Evolutionary conservation across 2,797 vertebrate genomes (phyloP).

Genomic region (Psittacula derbiana): DNA sequence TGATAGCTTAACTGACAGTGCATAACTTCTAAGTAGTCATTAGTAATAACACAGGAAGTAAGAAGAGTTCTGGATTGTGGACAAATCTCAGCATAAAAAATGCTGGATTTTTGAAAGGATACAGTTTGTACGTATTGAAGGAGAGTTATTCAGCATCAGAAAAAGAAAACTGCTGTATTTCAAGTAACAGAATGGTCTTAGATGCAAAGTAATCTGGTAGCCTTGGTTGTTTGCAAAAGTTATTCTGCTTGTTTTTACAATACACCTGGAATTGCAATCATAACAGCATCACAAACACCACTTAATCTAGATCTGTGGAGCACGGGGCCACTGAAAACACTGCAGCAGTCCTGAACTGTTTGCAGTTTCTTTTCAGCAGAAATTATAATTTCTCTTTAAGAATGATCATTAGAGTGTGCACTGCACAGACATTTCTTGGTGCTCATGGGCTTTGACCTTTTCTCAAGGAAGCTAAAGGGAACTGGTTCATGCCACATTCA

Average conservation of each 20-base stretch:
- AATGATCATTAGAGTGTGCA: not conserved
- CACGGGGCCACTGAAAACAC: not conserved
- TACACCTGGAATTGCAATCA: not conserved
- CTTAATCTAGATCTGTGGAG: not conserved
- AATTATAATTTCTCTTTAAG: not conserved
- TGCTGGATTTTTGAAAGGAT: not conserved
- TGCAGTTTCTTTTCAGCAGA: not conserved
- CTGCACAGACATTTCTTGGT: not conserved
- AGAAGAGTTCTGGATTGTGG: not conserved
- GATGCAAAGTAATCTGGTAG: not conserved
- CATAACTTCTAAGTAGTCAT: not conserved
- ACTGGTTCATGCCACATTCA: not conserved
- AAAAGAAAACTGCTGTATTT: not conserved
- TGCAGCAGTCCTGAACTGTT: not conserved
- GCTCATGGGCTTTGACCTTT: not conserved
- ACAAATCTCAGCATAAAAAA: not conserved
- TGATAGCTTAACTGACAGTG: not conserved
- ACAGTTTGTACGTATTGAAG: not conserved
- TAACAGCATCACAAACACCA: not conserved
- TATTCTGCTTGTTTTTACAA: not conserved
- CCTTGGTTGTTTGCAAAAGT: fast-evolving
- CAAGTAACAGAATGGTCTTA: fast-evolving
- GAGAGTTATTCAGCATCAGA: not conserved
- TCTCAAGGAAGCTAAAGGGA: not conserved
- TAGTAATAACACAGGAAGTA: not conserved